phyloP scores from a whole-genome alignment of 2,113 vertebrate genomes.

The Corythoichthys intestinalis region DNA sequence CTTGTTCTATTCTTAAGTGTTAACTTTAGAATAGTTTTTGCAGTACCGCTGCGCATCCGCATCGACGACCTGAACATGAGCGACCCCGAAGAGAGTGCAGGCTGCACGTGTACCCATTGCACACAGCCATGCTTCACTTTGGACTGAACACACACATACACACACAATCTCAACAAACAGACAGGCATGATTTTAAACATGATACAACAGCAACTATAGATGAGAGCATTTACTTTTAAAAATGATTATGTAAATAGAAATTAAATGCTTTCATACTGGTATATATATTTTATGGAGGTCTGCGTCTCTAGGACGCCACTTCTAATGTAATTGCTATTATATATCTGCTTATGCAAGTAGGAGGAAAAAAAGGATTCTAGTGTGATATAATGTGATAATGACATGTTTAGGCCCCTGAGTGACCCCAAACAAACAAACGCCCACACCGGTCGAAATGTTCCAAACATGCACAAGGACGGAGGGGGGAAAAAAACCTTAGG shows the following conservation, averaged over 20 bases:
- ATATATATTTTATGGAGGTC: no score
- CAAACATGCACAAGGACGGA: constrained; percentile 15
- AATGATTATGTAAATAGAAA: not conserved
- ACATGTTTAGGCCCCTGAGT: constrained; percentile 34
- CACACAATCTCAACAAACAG: constrained; percentile 13
- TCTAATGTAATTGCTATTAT: not conserved
- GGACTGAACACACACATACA: constrained; percentile 15
- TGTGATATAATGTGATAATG: constrained; percentile 25
- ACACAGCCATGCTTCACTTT: constrained; percentile 13
- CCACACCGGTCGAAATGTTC: constrained; percentile 47
- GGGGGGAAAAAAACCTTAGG: not conserved
- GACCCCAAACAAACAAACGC: constrained; percentile 52
- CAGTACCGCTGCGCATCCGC: constrained; percentile 4
- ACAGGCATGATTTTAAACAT: not conserved
- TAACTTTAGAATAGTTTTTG: no score
- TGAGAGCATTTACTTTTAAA: not conserved
- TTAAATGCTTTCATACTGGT: not conserved
- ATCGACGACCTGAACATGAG: constrained; percentile 30
- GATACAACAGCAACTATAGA: not conserved
- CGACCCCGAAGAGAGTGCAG: constrained; percentile 45
- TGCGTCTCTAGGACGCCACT: not conserved
- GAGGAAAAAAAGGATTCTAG: constrained; percentile 10
- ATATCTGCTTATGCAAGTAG: not conserved
- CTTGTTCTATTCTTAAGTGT: no score
- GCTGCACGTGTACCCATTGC: constrained; percentile 21